phyloP scores from a whole-genome alignment of 1,140 invertebrate species.

The Rhopalosiphum padi region DNA sequence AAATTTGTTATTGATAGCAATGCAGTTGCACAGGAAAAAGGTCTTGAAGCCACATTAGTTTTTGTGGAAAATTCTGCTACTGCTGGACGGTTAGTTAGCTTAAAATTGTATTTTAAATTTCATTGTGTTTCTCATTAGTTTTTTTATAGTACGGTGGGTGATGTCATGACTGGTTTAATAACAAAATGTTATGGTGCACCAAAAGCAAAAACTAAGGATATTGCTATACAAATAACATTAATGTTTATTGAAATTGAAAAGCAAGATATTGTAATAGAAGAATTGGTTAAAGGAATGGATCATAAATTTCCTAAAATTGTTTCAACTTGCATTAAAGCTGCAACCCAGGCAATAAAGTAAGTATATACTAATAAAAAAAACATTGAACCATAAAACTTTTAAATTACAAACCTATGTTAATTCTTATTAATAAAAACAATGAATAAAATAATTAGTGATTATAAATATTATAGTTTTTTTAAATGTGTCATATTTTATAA shows the following conservation, averaged over 20 bases:
- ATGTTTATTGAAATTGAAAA: conserved; percentile 98
- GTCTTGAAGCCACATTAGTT: conserved; percentile 86
- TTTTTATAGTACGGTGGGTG: conserved; percentile 78
- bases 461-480: neutral
- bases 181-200: conserved; percentile 91
- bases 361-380: conserved; percentile 12
- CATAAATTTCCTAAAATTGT: conserved; percentile 96
- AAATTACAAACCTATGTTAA: neutral
- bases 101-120: conserved; percentile 28
- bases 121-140: neutral
- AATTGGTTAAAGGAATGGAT: conserved; percentile 91
- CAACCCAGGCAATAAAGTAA: conserved; percentile 77
- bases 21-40: conserved; percentile 95
- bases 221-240: conserved; percentile 85
- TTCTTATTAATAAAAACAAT: neutral
- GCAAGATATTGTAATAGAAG: conserved; percentile 88
- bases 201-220: conserved; percentile 89
- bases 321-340: conserved; percentile 78
- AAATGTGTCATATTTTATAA: conserved; percentile 40
- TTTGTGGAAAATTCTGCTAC: conserved; percentile 88
- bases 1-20: conserved; percentile 96
- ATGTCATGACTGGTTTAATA: conserved; percentile 89
- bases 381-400: neutral
- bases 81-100: conserved; percentile 74
- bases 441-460: neutral